These are phyloP conservation scores for Ornithoptera alexandrae DNA, from an alignment of 2,888 invertebrate species.

Conservation along the genomic window DNA sequence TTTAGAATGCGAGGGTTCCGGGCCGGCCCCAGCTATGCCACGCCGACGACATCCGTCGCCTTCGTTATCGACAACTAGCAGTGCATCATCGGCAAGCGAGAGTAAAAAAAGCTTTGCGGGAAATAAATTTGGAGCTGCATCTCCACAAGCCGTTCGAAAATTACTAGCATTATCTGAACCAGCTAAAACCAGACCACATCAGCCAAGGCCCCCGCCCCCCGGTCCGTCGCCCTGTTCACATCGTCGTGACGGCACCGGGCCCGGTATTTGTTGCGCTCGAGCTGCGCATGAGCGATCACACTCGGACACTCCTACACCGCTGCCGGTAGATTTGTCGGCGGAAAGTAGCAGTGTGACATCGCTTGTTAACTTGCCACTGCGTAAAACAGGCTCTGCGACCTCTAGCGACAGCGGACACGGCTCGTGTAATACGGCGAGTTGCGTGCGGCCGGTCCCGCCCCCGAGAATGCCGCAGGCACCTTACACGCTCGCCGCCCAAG, in stretches of 20 bases:
- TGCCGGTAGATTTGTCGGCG: slow-evolving; percentile 93
- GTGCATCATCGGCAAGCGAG: slow-evolving; percentile 92
- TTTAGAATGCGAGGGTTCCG: slow-evolving; percentile 90
- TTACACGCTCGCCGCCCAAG: slow-evolving; percentile 92
- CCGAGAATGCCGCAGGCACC: slow-evolving; percentile 86
- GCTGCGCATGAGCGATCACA: slow-evolving; percentile 93
- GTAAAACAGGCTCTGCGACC: slow-evolving; percentile 94
- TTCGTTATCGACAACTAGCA: slow-evolving; percentile 94
- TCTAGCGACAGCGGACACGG: slow-evolving; percentile 96
- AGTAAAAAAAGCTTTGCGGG: slow-evolving; percentile 81
- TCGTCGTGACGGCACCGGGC: slow-evolving; percentile 81
- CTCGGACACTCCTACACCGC: slow-evolving; percentile 91
- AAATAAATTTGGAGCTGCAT: slow-evolving; percentile 92
- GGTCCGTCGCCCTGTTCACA: slow-evolving; percentile 84
- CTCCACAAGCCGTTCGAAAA: slow-evolving; percentile 98
- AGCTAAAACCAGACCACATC: slow-evolving; percentile 92
- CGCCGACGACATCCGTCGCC: slow-evolving; percentile 95
- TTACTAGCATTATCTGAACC: slow-evolving; percentile 94
- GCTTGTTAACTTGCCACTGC: slow-evolving; percentile 91
- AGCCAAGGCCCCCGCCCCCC: slow-evolving; percentile 84
- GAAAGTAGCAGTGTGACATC: slow-evolving; percentile 98
- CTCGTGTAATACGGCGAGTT: slow-evolving; percentile 80
- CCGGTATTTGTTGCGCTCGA: slow-evolving; percentile 70
- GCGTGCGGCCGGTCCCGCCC: slow-evolving; percentile 84
- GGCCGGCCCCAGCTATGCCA: slow-evolving; percentile 81